Conservation (phyloP, 2,888 invertebrate genomes). For the Strigamia maritima region DNA sequence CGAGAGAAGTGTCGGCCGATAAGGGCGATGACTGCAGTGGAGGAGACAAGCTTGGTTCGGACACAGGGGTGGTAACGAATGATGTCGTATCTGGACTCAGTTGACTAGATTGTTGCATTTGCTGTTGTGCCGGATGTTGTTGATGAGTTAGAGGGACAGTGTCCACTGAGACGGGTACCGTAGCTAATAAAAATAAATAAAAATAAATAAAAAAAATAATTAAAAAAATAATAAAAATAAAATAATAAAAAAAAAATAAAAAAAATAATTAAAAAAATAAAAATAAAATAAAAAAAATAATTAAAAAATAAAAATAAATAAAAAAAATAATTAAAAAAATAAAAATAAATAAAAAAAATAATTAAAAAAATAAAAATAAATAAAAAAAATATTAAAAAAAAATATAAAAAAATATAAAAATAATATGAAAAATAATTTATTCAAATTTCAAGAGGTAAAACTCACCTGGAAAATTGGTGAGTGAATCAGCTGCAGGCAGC, state of each 20-base stretch:
- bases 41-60: constrained; percentile 41
- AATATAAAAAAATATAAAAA: background rate
- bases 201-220: background rate
- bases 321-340: no score
- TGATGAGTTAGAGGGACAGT: constrained; percentile 7
- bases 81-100: constrained; percentile 83
- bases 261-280: no score
- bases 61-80: constrained; percentile 40
- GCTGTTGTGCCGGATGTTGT: constrained; percentile 31
- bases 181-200: constrained; percentile 26
- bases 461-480: constrained; percentile 49
- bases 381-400: no score
- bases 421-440: no score
- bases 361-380: no score
- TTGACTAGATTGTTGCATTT: constrained; percentile 54
- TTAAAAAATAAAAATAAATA: constrained; percentile 31
- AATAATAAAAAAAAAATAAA: no score
- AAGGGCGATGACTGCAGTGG: constrained; percentile 39
- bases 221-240: no score
- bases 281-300: background rate
- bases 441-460: background rate
- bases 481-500: constrained; percentile 49
- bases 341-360: no score
- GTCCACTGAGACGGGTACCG: constrained; percentile 20
- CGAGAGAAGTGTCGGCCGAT: constrained; percentile 39